A percentile compares a stretch with the other conserved stretches of the same genome.
phyloP scores from a whole-genome alignment of 2,113 vertebrate species.

The Camelus dromedarius region DNA sequence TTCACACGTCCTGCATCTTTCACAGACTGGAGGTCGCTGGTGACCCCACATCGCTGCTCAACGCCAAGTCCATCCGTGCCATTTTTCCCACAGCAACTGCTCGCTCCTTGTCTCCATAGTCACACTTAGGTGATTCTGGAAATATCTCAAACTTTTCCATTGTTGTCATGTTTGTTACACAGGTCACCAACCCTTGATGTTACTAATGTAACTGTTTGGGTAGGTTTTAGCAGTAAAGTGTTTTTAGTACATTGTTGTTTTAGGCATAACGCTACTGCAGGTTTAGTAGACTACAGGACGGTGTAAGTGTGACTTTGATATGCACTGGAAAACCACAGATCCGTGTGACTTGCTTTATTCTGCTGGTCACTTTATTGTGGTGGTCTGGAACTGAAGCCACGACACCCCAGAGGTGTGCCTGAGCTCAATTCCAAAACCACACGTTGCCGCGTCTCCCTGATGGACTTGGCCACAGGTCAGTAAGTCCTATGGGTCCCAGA shows the following conservation, averaged over 20 bases:
- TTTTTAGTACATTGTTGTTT: neutral
- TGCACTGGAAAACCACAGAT: no score
- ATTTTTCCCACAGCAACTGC: neutral
- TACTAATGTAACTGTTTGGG: neutral
- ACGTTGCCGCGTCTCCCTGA: rapidly evolving
- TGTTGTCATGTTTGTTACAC: neutral
- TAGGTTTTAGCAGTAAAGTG: neutral
- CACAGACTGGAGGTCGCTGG: neutral
- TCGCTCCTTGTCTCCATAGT: neutral
- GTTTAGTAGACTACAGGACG: neutral
- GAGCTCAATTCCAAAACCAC: neutral
- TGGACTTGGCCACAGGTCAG: rapidly evolving
- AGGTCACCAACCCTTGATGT: neutral
- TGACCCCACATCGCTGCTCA: neutral
- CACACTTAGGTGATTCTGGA: neutral
- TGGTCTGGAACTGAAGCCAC: neutral
- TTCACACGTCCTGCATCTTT: rapidly evolving
- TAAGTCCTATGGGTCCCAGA: rapidly evolving
- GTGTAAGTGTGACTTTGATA: no score
- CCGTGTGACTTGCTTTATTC: neutral
- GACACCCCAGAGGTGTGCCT: neutral
- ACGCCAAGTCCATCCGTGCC: neutral
- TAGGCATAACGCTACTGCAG: neutral
- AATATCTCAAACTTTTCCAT: neutral
- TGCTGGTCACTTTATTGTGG: neutral